These are phyloP conservation scores for Platycnemis pennipes DNA, from an alignment of 2,888 invertebrate genomes.

Conservation along the genomic window DNA sequence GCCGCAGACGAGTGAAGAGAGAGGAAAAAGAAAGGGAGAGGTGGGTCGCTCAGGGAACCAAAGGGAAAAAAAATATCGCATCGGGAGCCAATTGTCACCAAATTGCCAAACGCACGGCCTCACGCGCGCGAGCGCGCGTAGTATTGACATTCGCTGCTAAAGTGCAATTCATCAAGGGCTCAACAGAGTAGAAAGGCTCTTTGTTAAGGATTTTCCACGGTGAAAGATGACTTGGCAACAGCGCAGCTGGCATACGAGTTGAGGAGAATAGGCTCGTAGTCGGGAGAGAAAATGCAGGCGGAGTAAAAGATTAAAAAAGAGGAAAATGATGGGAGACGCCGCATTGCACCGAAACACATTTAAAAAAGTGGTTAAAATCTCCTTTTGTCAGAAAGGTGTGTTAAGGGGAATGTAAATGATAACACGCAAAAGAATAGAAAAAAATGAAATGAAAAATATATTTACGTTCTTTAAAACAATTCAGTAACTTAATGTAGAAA, in stretches of 20 bases:
- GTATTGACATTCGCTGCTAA: slow-evolving; percentile 47
- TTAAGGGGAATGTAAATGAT: too few species aligned
- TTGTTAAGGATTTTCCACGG: not conserved
- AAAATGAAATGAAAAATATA: too few species aligned
- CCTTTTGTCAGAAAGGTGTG: too few species aligned
- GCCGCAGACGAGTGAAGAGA: not conserved
- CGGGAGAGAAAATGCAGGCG: not conserved
- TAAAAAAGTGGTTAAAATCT: too few species aligned
- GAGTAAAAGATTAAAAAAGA: not conserved
- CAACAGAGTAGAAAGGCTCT: not conserved
- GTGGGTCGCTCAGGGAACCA: not conserved
- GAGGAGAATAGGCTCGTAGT: not conserved
- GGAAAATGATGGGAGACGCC: too few species aligned
- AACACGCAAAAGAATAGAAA: too few species aligned
- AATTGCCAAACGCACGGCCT: not conserved
- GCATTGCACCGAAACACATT: too few species aligned
- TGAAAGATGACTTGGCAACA: slow-evolving; percentile 37
- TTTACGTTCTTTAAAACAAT: too few species aligned
- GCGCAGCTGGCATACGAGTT: slow-evolving; percentile 15
- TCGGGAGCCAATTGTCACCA: slow-evolving; percentile 24
- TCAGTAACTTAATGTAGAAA: too few species aligned
- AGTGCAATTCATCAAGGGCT: slow-evolving; percentile 52
- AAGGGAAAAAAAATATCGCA: slow-evolving; percentile 28
- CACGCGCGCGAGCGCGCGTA: not conserved
- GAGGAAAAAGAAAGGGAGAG: too few species aligned